A percentile compares a stretch with the other conserved stretches of the same genome.
phyloP scores from a whole-genome alignment of 2,888 invertebrate species.

The Plebejus melissa region DNA sequence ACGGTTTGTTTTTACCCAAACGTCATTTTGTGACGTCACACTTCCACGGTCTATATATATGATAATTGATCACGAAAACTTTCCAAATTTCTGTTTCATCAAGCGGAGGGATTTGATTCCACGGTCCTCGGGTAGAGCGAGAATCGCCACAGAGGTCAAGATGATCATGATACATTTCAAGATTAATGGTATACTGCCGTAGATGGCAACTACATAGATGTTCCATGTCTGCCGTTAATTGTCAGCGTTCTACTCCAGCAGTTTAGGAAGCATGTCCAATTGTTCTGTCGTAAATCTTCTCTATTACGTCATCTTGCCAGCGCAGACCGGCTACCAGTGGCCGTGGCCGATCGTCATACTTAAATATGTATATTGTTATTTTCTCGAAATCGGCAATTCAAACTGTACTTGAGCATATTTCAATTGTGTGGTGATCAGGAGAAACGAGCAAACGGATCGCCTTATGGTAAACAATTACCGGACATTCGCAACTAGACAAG shows the following conservation, averaged over 20 bases:
- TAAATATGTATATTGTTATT: no score
- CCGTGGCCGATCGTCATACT: background rate
- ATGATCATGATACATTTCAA: background rate
- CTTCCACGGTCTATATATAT: no score
- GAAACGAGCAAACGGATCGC: background rate
- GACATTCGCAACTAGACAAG: background rate
- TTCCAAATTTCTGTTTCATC: no score
- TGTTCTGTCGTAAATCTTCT: conserved; percentile 2
- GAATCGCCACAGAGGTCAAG: background rate
- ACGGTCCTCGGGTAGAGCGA: no score
- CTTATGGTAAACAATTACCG: background rate
- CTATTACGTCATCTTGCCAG: background rate
- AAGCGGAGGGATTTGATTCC: no score
- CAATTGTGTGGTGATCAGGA: background rate
- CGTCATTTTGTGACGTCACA: no score
- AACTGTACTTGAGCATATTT: background rate
- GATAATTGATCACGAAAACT: no score
- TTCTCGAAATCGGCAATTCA: background rate
- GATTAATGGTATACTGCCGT: background rate
- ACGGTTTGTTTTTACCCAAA: no score
- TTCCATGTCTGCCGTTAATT: background rate
- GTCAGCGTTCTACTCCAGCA: background rate
- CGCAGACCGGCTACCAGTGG: background rate
- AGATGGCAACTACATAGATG: background rate
- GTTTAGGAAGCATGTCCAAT: conserved; percentile 16